A percentile compares a stretch with the other conserved stretches of the same genome.
phyloP scores from a whole-genome alignment of 37 sponge, comb jelly and placozoan species.

The Beroe forskalii region DNA sequence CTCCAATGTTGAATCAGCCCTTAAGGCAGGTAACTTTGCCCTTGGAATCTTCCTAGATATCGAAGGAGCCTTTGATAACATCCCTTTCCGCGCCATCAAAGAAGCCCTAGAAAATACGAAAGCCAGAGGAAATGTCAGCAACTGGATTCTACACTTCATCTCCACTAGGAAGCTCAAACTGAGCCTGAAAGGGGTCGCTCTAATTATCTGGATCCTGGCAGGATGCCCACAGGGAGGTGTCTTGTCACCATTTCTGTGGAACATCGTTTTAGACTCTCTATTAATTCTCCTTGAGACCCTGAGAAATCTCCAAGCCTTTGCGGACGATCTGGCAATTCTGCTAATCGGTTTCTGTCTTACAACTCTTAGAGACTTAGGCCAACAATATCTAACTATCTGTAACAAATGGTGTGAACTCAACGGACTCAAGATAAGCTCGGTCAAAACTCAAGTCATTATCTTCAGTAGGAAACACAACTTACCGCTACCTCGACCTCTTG shows the following conservation, averaged over 20 bases:
- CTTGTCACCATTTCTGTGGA: conserved; percentile 45
- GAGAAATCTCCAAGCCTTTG: conserved; percentile 22
- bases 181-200: not conserved
- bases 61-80: conserved; percentile 54
- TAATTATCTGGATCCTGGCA: not conserved
- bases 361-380: not conserved
- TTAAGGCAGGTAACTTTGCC: not conserved
- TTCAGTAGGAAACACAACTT: conserved; percentile 20
- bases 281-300: not conserved
- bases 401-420: conserved; percentile 36
- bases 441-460: conserved; percentile 36
- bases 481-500: not conserved
- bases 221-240: conserved; percentile 64
- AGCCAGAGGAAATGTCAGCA: not conserved
- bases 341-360: not conserved
- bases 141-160: conserved; percentile 53
- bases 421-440: conserved; percentile 29
- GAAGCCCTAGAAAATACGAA: not conserved
- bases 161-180: conserved; percentile 27
- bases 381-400: not conserved
- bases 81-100: conserved; percentile 29
- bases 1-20: conserved; percentile 7
- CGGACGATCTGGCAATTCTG: conserved; percentile 18
- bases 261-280: conserved; percentile 9
- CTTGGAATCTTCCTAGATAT: conserved; percentile 57